phyloP scores from a whole-genome alignment of 2,888 invertebrate genomes.

The Lobophora halterata region DNA sequence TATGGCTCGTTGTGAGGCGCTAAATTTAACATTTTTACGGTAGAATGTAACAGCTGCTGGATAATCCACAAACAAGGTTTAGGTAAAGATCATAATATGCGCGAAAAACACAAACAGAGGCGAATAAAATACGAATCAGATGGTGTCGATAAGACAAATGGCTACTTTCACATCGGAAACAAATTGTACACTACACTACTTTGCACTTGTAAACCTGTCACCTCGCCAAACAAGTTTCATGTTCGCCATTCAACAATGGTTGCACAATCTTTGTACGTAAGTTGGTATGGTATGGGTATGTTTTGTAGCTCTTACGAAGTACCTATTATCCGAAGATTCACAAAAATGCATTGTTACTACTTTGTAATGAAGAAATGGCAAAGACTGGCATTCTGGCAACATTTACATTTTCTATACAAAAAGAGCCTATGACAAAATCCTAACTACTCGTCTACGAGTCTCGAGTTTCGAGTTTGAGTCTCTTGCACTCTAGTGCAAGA shows the following conservation, averaged over 20 bases:
- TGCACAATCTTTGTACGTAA: constrained; percentile 41
- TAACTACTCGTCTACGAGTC: too few relatives aligned
- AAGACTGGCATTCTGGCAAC: too few relatives aligned
- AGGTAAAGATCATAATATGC: constrained; percentile 13
- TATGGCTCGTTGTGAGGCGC: constrained; percentile 15
- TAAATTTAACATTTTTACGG: constrained; percentile 25
- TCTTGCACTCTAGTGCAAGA: too few relatives aligned
- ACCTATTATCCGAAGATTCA: too few relatives aligned
- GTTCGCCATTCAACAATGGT: constrained; percentile 41
- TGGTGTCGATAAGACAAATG: constrained; percentile 32
- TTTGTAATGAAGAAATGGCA: too few relatives aligned
- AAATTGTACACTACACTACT: constrained; percentile 34
- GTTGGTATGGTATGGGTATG: too few relatives aligned
- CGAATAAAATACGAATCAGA: constrained; percentile 10
- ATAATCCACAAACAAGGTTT: constrained; percentile 23
- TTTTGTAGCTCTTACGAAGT: constrained; percentile 1
- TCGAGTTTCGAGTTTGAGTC: too few relatives aligned
- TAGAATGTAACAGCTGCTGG: constrained; percentile 26
- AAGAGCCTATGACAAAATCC: too few relatives aligned
- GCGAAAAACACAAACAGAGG: background rate
- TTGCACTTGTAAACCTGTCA: constrained; percentile 43
- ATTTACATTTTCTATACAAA: too few relatives aligned
- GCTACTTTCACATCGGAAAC: constrained; percentile 55
- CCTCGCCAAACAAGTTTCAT: constrained; percentile 56
- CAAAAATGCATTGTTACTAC: too few relatives aligned